A percentile compares a stretch with the other conserved stretches of the same genome.
Conservation (phyloP, 2,888 invertebrate species). For the Drosophila nigricruria region DNA sequence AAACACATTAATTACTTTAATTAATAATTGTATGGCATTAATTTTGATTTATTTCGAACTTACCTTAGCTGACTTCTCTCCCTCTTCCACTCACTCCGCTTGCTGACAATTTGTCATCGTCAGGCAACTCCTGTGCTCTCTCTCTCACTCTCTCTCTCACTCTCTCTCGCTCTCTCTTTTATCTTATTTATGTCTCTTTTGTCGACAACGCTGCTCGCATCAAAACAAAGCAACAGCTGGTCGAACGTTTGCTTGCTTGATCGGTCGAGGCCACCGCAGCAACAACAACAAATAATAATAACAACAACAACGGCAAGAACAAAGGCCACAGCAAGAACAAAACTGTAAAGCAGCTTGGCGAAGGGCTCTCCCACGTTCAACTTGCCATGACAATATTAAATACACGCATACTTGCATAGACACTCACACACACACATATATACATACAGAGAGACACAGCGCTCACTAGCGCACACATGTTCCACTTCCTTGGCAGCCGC, state of each 20-base stretch:
- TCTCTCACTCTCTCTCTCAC: neutral
- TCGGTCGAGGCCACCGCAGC: conserved; percentile 69
- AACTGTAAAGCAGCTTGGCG: conserved; percentile 53
- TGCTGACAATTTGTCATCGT: conserved; percentile 10
- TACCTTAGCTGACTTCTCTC: neutral
- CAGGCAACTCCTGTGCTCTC: neutral
- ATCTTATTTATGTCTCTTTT: conserved; percentile 7
- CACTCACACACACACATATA: conserved; percentile 13
- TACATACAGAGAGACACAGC: conserved; percentile 1
- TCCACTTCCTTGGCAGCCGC: conserved; percentile 70
- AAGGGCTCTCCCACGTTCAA: conserved; percentile 78
- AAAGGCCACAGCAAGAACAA: conserved; percentile 45
- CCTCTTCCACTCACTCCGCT: conserved; percentile 2
- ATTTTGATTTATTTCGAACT: conserved; percentile 72
- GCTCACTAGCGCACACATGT: conserved; percentile 39
- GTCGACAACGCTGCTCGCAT: conserved; percentile 11
- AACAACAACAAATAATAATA: conserved; percentile 17
- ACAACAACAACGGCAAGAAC: conserved; percentile 42
- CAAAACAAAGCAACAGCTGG: conserved; percentile 64
- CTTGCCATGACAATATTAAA: conserved; percentile 61
- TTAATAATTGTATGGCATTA: conserved; percentile 78
- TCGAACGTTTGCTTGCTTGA: conserved; percentile 52
- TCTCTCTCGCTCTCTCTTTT: neutral
- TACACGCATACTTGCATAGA: conserved; percentile 9
- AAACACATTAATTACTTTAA: conserved; percentile 77